A percentile compares a stretch with the other conserved stretches of the same genome.
phyloP scores from a whole-genome alignment of 2,113 vertebrate genomes.

The Enhydra lutris region DNA sequence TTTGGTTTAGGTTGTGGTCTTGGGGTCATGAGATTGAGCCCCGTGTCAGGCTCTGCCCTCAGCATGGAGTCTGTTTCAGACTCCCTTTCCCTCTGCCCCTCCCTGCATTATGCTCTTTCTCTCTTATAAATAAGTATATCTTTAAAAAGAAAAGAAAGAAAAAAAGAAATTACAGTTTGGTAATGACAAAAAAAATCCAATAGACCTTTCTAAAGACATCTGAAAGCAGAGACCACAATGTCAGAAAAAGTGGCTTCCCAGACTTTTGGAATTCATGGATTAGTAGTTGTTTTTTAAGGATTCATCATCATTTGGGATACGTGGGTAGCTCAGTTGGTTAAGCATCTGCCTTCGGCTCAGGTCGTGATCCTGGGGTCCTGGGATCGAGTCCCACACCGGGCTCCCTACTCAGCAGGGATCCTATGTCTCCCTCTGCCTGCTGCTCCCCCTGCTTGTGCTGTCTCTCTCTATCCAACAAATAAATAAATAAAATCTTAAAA shows the following conservation, averaged over 20 bases:
- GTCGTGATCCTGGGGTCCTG: background rate
- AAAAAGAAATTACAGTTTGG: background rate
- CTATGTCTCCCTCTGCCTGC: background rate
- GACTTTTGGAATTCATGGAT: background rate
- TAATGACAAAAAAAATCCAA: background rate
- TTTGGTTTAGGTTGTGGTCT: background rate
- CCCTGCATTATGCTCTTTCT: background rate
- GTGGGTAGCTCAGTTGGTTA: background rate
- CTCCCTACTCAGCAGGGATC: background rate
- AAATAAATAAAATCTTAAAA: background rate
- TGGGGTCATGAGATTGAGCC: background rate
- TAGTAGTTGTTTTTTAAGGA: background rate
- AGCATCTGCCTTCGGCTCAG: background rate
- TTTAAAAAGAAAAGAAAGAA: background rate
- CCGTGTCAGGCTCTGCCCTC: background rate
- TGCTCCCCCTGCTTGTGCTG: background rate
- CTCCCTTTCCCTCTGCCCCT: background rate
- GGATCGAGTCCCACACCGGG: background rate
- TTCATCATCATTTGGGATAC: background rate
- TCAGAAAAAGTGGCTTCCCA: background rate
- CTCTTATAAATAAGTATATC: background rate
- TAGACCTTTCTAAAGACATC: background rate
- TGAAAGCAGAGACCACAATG: background rate
- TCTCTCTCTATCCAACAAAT: background rate
- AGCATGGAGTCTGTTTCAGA: background rate